Conservation (phyloP, 2,888 invertebrate species). For the Lepidochitona cinerea region DNA sequence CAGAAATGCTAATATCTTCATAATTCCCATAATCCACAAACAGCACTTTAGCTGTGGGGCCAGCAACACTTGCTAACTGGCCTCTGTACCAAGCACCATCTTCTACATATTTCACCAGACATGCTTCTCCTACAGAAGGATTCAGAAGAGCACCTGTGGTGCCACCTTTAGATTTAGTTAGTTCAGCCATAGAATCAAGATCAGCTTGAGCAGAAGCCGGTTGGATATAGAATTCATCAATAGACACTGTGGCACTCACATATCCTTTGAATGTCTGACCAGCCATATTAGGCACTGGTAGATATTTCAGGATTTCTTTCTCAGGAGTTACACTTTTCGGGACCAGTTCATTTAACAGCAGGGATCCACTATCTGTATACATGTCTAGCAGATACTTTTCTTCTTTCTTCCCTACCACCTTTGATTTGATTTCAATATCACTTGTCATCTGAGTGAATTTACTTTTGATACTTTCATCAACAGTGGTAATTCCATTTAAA, state of each 20-base stretch:
- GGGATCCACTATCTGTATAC: neutral
- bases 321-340: no score
- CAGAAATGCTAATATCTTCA: slow-evolving; percentile 33
- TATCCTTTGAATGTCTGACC: neutral
- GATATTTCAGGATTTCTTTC: neutral
- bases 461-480: slow-evolving; percentile 28
- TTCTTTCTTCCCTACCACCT: slow-evolving; percentile 26
- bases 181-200: neutral
- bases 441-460: slow-evolving; percentile 38
- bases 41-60: slow-evolving; percentile 73
- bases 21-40: slow-evolving; percentile 78
- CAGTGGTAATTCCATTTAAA: slow-evolving; percentile 17
- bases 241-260: neutral
- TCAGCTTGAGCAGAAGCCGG: neutral
- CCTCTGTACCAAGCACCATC: slow-evolving; percentile 81
- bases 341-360: neutral
- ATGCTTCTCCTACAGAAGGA: slow-evolving; percentile 55
- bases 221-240: neutral
- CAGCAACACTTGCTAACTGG: slow-evolving; percentile 73
- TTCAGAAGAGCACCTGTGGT: neutral
- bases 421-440: slow-evolving; percentile 39
- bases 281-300: neutral
- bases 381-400: slow-evolving; percentile 32
- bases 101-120: slow-evolving; percentile 76
- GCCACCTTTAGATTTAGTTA: neutral